These are phyloP conservation scores for Liparis tanakae DNA, from an alignment of 2,797 vertebrate species.

Conservation along the genomic window DNA sequence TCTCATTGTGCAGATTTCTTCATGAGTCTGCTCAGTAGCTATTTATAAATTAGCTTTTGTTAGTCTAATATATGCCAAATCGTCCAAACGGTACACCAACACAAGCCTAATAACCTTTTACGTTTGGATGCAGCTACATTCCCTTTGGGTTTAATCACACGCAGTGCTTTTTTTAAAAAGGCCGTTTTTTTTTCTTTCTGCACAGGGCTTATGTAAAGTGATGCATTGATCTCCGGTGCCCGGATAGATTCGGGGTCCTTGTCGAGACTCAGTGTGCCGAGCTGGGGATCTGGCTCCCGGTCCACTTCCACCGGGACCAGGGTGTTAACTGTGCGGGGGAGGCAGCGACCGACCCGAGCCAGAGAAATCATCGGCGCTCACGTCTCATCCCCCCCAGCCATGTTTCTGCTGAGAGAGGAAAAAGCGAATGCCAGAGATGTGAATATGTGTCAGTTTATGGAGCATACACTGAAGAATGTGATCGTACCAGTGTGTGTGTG, in stretches of 20 bases:
- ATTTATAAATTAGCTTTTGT: slow-evolving; percentile 57
- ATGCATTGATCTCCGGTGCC: slow-evolving; percentile 46
- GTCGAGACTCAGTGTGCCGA: slow-evolving; percentile 34
- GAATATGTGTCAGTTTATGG: slow-evolving; percentile 62
- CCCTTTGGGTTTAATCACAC: slow-evolving; percentile 50
- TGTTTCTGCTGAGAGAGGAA: slow-evolving; percentile 65
- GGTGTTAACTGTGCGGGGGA: slow-evolving; percentile 57
- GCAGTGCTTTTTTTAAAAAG: slow-evolving; percentile 55
- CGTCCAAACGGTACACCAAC: slow-evolving; percentile 45
- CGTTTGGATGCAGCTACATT: slow-evolving; percentile 29
- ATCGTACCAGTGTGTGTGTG: slow-evolving; percentile 39
- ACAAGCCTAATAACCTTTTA: slow-evolving; percentile 52
- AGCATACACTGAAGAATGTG: slow-evolving; percentile 61
- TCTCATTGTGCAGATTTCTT: slow-evolving; percentile 42
- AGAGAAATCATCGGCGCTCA: slow-evolving; percentile 58
- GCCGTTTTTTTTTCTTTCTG: slow-evolving; percentile 3
- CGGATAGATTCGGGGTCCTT: slow-evolving; percentile 34
- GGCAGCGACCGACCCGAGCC: slow-evolving; percentile 47
- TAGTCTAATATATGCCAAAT: slow-evolving; percentile 39
- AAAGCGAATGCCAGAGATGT: slow-evolving; percentile 51
- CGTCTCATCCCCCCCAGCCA: slow-evolving; percentile 48
- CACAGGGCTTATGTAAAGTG: slow-evolving; percentile 53
- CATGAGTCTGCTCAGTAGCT: slow-evolving; percentile 31
- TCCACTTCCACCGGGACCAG: slow-evolving; percentile 51
- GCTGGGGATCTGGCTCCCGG: slow-evolving; percentile 51